Percentiles rank a stretch among this genome's conserved stretches.
Evolutionary conservation across 2,888 invertebrate species (phyloP).

Genomic region (Perithous albicinctus): DNA sequence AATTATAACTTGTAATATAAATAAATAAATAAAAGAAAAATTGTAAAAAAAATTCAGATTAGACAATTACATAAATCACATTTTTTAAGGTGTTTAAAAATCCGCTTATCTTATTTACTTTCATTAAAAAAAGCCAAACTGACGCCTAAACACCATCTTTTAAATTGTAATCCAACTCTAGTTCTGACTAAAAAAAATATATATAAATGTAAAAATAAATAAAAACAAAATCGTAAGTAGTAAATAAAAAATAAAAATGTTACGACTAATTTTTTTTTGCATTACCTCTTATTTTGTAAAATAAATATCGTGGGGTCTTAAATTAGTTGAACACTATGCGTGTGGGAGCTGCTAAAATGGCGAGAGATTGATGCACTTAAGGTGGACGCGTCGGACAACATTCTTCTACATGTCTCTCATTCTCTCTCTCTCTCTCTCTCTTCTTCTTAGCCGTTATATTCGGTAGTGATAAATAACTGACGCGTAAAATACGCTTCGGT

Average conservation of each 20-base stretch:
- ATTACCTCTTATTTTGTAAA: background rate
- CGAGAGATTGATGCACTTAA: conserved; percentile 64
- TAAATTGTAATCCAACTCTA: too few relatives aligned
- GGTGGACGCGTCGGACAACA: conserved; percentile 63
- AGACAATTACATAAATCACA: too few relatives aligned
- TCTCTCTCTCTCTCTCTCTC: conserved; percentile 24
- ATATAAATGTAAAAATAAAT: too few relatives aligned
- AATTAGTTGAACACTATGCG: background rate
- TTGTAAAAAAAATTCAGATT: too few relatives aligned
- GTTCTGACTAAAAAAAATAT: too few relatives aligned
- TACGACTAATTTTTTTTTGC: too few relatives aligned
- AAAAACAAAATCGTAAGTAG: background rate
- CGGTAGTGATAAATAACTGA: conserved; percentile 67
- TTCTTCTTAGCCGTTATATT: conserved; percentile 61
- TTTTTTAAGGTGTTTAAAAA: too few relatives aligned
- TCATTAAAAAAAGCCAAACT: too few relatives aligned
- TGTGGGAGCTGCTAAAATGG: conserved; percentile 61
- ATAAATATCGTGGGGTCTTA: background rate
- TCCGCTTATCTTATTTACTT: too few relatives aligned
- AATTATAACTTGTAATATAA: background rate
- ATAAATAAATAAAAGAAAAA: background rate
- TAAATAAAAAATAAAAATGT: too few relatives aligned
- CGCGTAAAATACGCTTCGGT: conserved; percentile 67
- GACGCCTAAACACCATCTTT: too few relatives aligned
- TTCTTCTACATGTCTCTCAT: conserved; percentile 53